These are phyloP conservation scores for Pogona vitticeps DNA, from an alignment of 2,113 vertebrate species.

Conservation along the genomic window DNA sequence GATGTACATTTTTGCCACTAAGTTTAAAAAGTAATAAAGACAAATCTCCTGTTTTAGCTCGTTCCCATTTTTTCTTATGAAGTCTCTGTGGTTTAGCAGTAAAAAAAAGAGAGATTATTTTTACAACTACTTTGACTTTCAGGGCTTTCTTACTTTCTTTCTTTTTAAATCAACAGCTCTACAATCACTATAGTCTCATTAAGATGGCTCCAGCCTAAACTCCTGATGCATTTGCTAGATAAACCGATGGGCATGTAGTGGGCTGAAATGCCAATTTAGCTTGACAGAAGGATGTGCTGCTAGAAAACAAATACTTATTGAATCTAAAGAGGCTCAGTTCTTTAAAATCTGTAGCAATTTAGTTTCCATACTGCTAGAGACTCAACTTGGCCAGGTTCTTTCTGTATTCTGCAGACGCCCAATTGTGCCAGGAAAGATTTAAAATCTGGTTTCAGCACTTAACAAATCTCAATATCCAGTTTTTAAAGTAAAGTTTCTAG, in stretches of 20 bases:
- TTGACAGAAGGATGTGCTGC: slow-evolving; percentile 41
- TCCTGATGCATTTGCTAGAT: slow-evolving; percentile 48
- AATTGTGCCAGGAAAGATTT: neutral
- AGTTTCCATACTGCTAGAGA: neutral
- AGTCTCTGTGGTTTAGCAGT: slow-evolving; percentile 23
- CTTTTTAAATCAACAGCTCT: slow-evolving; percentile 36
- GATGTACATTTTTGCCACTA: neutral
- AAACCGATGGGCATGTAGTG: slow-evolving; percentile 56
- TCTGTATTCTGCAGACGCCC: neutral
- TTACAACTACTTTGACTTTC: slow-evolving; percentile 25
- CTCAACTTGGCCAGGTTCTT: neutral
- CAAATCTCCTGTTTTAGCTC: neutral
- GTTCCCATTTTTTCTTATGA: neutral
- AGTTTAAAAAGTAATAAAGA: neutral
- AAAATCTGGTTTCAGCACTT: neutral
- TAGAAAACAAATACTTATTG: slow-evolving; percentile 14
- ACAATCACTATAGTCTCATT: slow-evolving; percentile 56
- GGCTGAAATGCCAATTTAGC: slow-evolving; percentile 38
- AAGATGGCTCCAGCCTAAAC: slow-evolving; percentile 45
- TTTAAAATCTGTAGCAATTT: neutral
- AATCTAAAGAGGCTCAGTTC: neutral
- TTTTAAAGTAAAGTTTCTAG: neutral
- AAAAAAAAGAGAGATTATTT: slow-evolving; percentile 5
- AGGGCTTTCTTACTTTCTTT: slow-evolving; percentile 18
- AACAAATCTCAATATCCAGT: neutral